A percentile compares a stretch with the other conserved stretches of the same genome.
Evolutionary conservation across 2,797 vertebrate genomes (phyloP).

Genomic region (Picus viridis): DNA sequence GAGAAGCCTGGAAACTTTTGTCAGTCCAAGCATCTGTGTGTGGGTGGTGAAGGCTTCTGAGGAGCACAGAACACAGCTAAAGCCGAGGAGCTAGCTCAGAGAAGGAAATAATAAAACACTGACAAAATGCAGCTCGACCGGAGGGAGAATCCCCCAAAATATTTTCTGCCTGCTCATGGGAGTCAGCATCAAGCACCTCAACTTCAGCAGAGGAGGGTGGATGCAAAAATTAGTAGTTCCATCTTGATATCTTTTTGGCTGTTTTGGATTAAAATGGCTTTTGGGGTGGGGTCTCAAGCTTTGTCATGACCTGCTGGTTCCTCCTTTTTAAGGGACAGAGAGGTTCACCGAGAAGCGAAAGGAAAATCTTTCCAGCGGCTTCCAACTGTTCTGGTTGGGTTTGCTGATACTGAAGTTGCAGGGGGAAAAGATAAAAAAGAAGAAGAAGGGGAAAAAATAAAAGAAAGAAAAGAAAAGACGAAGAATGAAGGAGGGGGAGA

Average conservation of each 20-base stretch:
- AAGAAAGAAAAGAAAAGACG: fast-evolving
- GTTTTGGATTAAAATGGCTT: not conserved
- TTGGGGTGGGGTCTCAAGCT: not conserved
- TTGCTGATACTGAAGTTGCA: fast-evolving
- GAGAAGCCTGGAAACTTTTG: slow-evolving; percentile 79
- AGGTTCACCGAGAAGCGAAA: not conserved
- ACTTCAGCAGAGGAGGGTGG: fast-evolving
- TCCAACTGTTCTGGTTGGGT: not conserved
- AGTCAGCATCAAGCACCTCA: fast-evolving
- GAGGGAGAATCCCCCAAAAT: not conserved
- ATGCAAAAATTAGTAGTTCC: not conserved
- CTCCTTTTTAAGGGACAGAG: not conserved
- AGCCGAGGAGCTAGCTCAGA: not conserved
- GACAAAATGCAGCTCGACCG: fast-evolving
- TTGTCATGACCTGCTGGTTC: fast-evolving
- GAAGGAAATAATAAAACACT: not conserved
- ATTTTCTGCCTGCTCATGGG: not conserved
- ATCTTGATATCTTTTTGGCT: fast-evolving
- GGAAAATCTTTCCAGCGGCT: not conserved
- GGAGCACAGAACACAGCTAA: slow-evolving; percentile 10
- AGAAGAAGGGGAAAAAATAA: fast-evolving
- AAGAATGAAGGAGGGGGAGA: too few species aligned
- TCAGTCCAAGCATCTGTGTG: slow-evolving; percentile 82
- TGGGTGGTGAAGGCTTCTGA: slow-evolving; percentile 85
- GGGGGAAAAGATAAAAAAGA: too few species aligned